Conservation (phyloP, 2,888 invertebrate species). For the Thysanoteuthis rhombus region DNA sequence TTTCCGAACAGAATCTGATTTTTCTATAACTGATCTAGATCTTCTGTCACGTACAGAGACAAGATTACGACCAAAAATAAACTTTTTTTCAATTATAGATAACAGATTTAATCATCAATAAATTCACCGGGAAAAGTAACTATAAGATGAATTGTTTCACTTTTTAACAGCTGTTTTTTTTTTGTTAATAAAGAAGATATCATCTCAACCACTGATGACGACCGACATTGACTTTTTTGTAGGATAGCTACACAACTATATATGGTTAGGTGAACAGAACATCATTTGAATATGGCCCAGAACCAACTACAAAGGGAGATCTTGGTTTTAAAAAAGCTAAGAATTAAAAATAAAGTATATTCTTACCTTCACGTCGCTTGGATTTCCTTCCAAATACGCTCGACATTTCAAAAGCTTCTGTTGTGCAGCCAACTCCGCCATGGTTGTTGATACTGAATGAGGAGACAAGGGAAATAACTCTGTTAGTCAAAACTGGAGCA, state of each 20-base stretch:
- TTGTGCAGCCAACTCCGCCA: conserved; percentile 15
- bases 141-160: not conserved
- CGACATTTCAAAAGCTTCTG: conserved; percentile 27
- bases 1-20: no score
- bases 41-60: not conserved
- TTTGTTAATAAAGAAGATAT: not conserved
- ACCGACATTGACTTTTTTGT: not conserved
- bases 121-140: not conserved
- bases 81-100: no score
- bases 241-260: not conserved
- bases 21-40: not conserved
- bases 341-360: not conserved
- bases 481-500: not conserved
- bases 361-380: not conserved
- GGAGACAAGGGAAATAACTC: not conserved
- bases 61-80: not conserved
- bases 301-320: not conserved
- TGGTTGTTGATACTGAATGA: not conserved
- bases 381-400: conserved; percentile 30
- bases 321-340: not conserved
- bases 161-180: no score
- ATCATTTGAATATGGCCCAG: not conserved
- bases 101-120: not conserved
- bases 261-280: not conserved
- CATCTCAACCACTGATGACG: not conserved